phyloP scores from a whole-genome alignment of 1,140 invertebrate genomes.

The Lordiphosa stackelbergi region DNA sequence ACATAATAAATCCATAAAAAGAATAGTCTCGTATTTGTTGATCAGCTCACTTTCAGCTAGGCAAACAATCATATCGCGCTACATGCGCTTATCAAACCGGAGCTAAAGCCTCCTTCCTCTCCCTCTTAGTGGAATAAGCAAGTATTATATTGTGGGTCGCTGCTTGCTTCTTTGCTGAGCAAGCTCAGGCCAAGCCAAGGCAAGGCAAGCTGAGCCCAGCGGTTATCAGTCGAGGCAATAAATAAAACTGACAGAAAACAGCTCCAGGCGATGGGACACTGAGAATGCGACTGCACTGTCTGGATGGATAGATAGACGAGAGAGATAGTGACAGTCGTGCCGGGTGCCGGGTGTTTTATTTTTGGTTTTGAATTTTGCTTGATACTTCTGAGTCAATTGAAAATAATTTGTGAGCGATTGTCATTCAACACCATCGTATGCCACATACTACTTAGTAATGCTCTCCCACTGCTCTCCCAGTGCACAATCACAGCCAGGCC shows the following conservation, averaged over 20 bases:
- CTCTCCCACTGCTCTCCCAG: slow-evolving; percentile 4
- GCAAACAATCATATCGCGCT: slow-evolving; percentile 46
- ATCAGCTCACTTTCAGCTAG: slow-evolving; percentile 61
- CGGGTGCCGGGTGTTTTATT: slow-evolving; percentile 18
- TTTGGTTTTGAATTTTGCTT: slow-evolving; percentile 29
- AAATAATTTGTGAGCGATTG: slow-evolving; percentile 36
- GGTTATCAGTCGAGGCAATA: slow-evolving; percentile 38
- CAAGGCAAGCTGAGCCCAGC: slow-evolving; percentile 36
- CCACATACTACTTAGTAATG: not conserved
- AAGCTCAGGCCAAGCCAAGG: slow-evolving; percentile 13
- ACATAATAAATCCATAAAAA: slow-evolving; percentile 13
- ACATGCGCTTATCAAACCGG: slow-evolving; percentile 44
- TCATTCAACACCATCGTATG: slow-evolving; percentile 43
- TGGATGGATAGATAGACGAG: slow-evolving; percentile 16
- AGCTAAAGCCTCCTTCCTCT: slow-evolving; percentile 20
- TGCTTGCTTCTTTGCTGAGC: slow-evolving; percentile 23
- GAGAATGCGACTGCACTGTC: slow-evolving; percentile 10
- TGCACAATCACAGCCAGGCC: slow-evolving; percentile 39
- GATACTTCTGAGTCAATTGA: slow-evolving; percentile 49
- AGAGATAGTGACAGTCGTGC: slow-evolving; percentile 12
- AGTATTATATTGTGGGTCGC: slow-evolving; percentile 48
- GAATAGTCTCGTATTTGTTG: slow-evolving; percentile 35
- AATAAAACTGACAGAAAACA: slow-evolving; percentile 13
- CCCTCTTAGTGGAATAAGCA: slow-evolving; percentile 1
- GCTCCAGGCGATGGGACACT: slow-evolving; percentile 3